These are phyloP conservation scores for Cephus spinipes DNA, from an alignment of 2,888 invertebrate species.

Conservation along the genomic window DNA sequence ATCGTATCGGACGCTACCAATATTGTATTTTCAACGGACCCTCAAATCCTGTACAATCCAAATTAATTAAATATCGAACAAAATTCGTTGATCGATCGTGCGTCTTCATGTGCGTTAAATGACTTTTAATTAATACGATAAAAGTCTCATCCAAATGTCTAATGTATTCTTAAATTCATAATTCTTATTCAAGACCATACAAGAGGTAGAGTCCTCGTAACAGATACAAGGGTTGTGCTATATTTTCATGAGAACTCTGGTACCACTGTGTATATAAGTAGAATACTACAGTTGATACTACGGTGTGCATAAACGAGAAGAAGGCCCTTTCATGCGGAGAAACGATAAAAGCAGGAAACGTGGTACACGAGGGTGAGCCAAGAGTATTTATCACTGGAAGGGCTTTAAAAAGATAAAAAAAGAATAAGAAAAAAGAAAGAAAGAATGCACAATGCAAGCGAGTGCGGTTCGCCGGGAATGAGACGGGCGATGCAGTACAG, in stretches of 20 bases:
- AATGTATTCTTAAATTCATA: background rate
- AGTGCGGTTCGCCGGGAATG: constrained; percentile 12
- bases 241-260: background rate
- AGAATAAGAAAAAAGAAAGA: constrained; percentile 18
- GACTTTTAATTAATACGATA: background rate
- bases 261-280: background rate
- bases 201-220: background rate
- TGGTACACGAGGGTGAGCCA: constrained; percentile 23
- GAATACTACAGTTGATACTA: background rate
- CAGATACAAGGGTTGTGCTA: background rate
- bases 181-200: background rate
- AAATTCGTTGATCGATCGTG: background rate
- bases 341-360: constrained; percentile 11
- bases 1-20: background rate
- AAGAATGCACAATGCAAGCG: constrained; percentile 40
- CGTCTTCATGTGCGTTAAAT: background rate
- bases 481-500: constrained; percentile 47
- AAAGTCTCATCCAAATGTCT: background rate
- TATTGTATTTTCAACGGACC: background rate
- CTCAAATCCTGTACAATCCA: background rate
- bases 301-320: background rate
- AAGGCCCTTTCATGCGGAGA: background rate
- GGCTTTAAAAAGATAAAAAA: constrained; percentile 21
- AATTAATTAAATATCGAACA: background rate
- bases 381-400: constrained; percentile 42